Conservation (phyloP, 2,113 vertebrate species). For the Dasyornis broadbenti region DNA sequence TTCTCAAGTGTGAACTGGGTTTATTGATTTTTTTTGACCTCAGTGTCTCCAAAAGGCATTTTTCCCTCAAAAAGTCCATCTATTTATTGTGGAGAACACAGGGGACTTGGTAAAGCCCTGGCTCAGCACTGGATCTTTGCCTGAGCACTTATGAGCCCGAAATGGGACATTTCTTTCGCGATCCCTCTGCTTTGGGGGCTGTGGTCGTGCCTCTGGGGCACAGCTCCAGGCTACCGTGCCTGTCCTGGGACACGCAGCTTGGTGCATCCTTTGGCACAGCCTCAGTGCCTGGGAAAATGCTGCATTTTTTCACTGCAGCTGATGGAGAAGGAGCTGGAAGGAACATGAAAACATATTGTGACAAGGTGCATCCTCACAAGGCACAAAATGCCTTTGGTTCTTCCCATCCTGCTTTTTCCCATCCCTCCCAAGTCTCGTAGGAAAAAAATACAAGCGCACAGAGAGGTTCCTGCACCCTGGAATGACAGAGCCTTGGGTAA, state of each 20-base stretch:
- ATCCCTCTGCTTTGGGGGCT: accelerated
- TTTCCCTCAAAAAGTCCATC: accelerated
- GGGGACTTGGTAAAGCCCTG: neutral
- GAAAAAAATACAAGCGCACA: neutral
- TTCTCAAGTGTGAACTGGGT: neutral
- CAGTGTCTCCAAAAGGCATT: neutral
- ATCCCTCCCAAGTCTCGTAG: accelerated
- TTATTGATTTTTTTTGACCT: neutral
- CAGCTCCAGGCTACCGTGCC: neutral
- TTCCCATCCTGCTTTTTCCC: neutral
- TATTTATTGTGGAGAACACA: accelerated
- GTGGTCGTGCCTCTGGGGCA: neutral
- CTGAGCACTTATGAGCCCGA: neutral
- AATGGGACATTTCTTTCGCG: neutral
- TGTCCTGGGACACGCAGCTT: neutral
- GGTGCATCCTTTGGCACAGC: neutral
- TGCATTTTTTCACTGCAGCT: neutral
- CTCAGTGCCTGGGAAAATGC: neutral
- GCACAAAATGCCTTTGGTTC: neutral
- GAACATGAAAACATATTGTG: accelerated
- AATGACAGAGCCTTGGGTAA: neutral
- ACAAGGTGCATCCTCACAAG: accelerated
- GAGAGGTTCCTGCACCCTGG: neutral
- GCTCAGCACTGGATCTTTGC: neutral
- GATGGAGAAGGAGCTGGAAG: neutral